phyloP scores from a whole-genome alignment of 64 coral and sea anemone species.

The Astreopora myriophthalma region DNA sequence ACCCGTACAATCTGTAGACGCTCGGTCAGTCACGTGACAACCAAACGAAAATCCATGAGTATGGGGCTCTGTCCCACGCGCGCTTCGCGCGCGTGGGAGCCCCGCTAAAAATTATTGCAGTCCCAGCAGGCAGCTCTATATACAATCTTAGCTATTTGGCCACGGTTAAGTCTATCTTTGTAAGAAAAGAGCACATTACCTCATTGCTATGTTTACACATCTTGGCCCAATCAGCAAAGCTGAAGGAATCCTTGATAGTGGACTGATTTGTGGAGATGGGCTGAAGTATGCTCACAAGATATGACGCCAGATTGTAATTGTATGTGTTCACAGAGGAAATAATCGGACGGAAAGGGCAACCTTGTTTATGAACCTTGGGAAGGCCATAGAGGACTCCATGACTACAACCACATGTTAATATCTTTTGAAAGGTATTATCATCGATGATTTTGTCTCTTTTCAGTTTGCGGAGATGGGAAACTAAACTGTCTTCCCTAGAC shows the following conservation, averaged over 20 bases:
- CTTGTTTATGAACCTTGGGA: background rate
- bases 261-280: slow-evolving; percentile 15
- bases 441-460: background rate
- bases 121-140: no score
- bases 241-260: slow-evolving; percentile 49
- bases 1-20: no score
- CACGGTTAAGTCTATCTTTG: no score
- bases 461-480: background rate
- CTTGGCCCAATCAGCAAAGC: slow-evolving; percentile 21
- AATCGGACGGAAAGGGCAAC: background rate
- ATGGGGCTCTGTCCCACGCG: no score
- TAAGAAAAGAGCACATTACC: slow-evolving; percentile 28
- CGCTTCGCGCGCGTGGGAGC: no score
- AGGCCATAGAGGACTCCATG: slow-evolving; percentile 27
- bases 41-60: no score
- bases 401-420: slow-evolving; percentile 5
- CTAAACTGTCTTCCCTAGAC: slow-evolving; percentile 5
- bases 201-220: slow-evolving; percentile 29
- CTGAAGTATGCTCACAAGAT: slow-evolving; percentile 1
- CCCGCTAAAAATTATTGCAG: no score
- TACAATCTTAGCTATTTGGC: no score
- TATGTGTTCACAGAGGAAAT: background rate
- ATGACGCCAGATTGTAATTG: background rate
- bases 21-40: no score
- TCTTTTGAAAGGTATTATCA: slow-evolving; percentile 8